Evolutionary conservation across 2,888 invertebrate species (phyloP), one percentile per base, ranked within the genome.

Genomic region (Nomada ferruginata): DNA sequence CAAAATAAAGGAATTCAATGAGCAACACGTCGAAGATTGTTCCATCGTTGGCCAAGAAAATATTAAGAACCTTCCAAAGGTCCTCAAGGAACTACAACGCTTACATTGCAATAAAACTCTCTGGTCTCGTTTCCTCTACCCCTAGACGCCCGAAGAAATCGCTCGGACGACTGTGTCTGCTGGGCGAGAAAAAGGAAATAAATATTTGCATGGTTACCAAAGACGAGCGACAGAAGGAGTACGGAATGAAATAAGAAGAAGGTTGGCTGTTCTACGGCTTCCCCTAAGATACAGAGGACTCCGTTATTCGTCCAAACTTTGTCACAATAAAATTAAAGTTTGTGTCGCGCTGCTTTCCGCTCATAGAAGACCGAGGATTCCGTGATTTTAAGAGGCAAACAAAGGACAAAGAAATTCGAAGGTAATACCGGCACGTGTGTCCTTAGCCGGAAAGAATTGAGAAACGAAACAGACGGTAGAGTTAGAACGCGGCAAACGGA

Each of bases 241-340:
- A 23, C 26, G 36, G 78, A n/a, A 13, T 20, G 55, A 53, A 23
- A 36, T 36, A 36, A 36, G 36, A 29, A 52, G 61, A 44, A 18
- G 69, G 63, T 4, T 55, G 59, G 61, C 0, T 18, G 26, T 7
- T 50, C 18, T 15, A 7, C 2, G 13, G 11, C 26, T 47, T 44
- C 23, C 4, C n/a, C 23, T 18, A 69, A 60, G 69, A 77, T 66
- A 71, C n/a, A 59, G 70, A 79, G 70, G 69, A 55, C 66, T 66
- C 52, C 79, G 74, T 83, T 89, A 87, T 86, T 89, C 86, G 83
- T 82, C 76, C 77, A 78, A 86, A 74, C 70, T 83, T 77, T 60
- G 68, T 83, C 87, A 85, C 87, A 81, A 88, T 88, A 84, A 83
- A 87, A 89, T 87, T 82, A 86, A 83, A 87, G 70, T 63, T 66